Conservation (phyloP, 1,140 invertebrate genomes). For the Proales similis region DNA sequence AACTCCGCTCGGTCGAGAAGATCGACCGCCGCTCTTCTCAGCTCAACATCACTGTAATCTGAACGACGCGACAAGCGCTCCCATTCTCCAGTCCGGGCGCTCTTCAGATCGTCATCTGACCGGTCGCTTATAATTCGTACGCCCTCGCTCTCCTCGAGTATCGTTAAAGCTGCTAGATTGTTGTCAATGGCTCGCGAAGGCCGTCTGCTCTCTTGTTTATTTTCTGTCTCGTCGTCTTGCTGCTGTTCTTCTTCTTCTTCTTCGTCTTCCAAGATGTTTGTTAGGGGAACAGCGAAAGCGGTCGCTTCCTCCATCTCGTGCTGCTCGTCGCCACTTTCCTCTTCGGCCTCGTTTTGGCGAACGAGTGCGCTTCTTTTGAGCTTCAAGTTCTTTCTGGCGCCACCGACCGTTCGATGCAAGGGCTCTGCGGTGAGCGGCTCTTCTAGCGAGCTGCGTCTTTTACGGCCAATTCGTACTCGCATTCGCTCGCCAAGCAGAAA, state of each 20-base stretch:
- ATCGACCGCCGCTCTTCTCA: no score
- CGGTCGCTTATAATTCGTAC: no score
- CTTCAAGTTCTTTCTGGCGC: background rate
- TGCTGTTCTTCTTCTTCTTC: background rate
- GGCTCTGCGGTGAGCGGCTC: background rate
- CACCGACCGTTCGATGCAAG: conserved; percentile 24
- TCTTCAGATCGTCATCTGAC: no score
- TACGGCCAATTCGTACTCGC: conserved; percentile 49
- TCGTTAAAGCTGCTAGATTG: no score
- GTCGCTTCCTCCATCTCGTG: background rate
- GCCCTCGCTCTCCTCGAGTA: no score
- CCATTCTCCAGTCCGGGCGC: no score
- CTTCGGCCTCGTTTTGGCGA: conserved; percentile 14
- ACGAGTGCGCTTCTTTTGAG: conserved; percentile 6
- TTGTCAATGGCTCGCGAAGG: no score
- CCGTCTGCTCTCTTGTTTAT: no score
- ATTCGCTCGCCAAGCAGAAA: conserved; percentile 89
- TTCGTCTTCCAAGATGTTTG: conserved; percentile 7
- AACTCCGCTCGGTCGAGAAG: no score
- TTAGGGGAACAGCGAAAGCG: background rate
- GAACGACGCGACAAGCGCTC: no score
- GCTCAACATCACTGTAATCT: no score
- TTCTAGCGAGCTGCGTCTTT: background rate
- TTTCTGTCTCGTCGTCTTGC: background rate
- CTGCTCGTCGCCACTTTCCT: background rate